A percentile compares a stretch with the other conserved stretches of the same genome.
phyloP scores from a whole-genome alignment of 2,113 vertebrate genomes.

The Mohoua ochrocephala region DNA sequence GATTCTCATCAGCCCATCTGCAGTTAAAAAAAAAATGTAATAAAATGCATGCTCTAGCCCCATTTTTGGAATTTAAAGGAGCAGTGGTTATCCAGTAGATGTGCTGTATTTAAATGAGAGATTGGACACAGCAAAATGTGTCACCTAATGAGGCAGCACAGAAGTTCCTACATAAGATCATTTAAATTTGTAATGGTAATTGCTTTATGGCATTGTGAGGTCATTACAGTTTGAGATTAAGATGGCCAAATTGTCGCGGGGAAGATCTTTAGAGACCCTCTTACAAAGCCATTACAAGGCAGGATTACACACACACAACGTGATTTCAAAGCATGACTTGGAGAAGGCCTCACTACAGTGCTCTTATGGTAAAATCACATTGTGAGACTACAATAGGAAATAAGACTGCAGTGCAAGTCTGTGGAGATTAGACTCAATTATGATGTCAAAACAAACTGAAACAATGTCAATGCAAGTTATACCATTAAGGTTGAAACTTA shows the following conservation, averaged over 20 bases:
- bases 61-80: slow-evolving; percentile 8
- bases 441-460: slow-evolving; percentile 72
- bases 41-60: background rate
- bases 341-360: slow-evolving; percentile 26
- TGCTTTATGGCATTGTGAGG: slow-evolving; percentile 70
- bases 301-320: background rate
- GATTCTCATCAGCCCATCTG: background rate
- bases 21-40: background rate
- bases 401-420: slow-evolving; percentile 48
- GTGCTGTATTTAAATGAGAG: slow-evolving; percentile 15
- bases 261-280: slow-evolving; percentile 64
- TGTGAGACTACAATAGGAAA: slow-evolving; percentile 60
- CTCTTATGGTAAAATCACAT: slow-evolving; percentile 43
- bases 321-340: slow-evolving; percentile 52
- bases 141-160: slow-evolving; percentile 71
- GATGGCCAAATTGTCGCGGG: slow-evolving; percentile 59
- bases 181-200: slow-evolving; percentile 69
- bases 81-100: background rate
- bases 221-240: slow-evolving; percentile 66
- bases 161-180: slow-evolving; percentile 63
- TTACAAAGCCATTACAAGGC: slow-evolving; percentile 22
- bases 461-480: slow-evolving; percentile 67
- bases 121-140: slow-evolving; percentile 15
- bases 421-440: slow-evolving; percentile 71
- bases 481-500: slow-evolving; percentile 60